Conservation (phyloP, 2,797 vertebrate species). For the Enteromius unitaeniatus region DNA sequence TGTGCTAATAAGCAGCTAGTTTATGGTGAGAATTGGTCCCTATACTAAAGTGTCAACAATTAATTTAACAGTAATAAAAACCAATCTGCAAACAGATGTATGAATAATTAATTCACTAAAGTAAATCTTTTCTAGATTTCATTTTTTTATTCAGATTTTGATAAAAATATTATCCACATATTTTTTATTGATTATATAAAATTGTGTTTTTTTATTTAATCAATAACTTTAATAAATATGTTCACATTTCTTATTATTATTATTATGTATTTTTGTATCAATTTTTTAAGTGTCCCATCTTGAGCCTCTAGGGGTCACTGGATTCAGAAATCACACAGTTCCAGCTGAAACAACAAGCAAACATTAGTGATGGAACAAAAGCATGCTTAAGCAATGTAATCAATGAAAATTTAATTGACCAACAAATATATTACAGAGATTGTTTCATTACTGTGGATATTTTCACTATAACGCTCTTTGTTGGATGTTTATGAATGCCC, state of each 20-base stretch:
- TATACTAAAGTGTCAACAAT: background rate
- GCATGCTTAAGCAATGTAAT: background rate
- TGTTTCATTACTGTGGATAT: background rate
- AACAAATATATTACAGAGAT: background rate
- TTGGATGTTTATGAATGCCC: constrained; percentile 3
- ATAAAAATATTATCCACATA: background rate
- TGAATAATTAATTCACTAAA: background rate
- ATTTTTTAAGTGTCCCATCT: background rate
- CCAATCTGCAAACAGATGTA: background rate
- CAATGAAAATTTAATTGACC: background rate
- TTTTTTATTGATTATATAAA: background rate
- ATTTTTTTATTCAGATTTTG: background rate
- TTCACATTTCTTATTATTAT: too few species aligned
- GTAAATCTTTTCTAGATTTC: background rate
- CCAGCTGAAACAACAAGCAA: background rate
- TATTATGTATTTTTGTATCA: too few species aligned
- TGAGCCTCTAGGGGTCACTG: background rate
- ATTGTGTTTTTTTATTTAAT: background rate
- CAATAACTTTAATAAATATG: background rate
- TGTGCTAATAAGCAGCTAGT: background rate
- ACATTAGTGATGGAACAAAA: background rate
- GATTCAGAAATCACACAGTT: too few species aligned
- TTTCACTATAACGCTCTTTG: background rate
- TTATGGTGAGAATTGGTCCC: background rate
- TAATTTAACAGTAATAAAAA: background rate